phyloP scores from a whole-genome alignment of 92 coral and sea anemone species.

The Zoanthus gigantus region DNA sequence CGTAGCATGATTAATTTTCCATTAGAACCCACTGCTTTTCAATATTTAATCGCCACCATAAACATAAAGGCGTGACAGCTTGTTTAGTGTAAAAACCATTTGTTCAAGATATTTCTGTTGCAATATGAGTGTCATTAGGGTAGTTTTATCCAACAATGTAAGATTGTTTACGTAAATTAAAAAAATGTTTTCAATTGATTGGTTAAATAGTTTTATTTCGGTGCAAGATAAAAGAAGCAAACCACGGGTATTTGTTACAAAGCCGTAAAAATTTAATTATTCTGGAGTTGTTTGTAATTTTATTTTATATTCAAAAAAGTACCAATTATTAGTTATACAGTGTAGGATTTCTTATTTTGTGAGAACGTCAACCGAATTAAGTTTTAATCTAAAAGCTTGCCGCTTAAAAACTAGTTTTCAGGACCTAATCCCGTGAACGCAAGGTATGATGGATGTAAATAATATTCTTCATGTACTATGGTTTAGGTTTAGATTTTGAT shows the following conservation, averaged over 20 bases:
- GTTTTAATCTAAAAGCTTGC: too few relatives aligned
- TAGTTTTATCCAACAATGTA: background rate
- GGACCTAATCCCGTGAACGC: too few relatives aligned
- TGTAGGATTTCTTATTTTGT: background rate
- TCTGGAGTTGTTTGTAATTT: background rate
- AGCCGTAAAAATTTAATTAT: background rate
- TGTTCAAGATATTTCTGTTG: too few relatives aligned
- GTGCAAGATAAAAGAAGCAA: background rate
- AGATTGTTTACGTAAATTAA: background rate
- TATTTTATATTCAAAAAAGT: background rate
- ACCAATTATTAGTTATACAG: background rate
- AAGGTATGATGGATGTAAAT: too few relatives aligned
- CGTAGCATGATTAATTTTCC: background rate
- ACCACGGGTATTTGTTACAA: background rate
- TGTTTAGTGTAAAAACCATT: too few relatives aligned
- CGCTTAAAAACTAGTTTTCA: too few relatives aligned
- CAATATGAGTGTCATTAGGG: too few relatives aligned
- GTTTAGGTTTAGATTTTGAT: too few relatives aligned
- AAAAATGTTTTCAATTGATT: background rate
- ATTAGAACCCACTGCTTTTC: background rate
- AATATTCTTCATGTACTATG: too few relatives aligned
- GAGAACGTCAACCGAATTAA: background rate
- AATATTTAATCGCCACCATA: background rate
- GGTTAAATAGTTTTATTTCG: background rate
- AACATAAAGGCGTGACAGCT: too few relatives aligned